phyloP scores from a whole-genome alignment of 2,888 invertebrate genomes.

The Philereme vetulata region DNA sequence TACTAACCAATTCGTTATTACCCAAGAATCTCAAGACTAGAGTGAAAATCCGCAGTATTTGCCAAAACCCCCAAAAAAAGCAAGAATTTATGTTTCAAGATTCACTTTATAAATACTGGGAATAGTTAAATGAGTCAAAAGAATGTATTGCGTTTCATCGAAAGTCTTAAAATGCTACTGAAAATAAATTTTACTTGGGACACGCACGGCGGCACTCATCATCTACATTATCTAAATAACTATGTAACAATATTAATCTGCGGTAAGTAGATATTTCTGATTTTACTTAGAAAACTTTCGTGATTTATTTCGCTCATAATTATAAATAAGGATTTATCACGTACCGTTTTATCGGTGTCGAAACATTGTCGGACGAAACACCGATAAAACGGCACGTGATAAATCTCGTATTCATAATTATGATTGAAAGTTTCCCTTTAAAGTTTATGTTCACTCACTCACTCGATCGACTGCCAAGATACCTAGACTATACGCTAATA shows the following conservation, averaged over 20 bases:
- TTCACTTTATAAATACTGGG: conserved; percentile 19
- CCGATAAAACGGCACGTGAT: too few species aligned
- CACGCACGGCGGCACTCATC: conserved; percentile 18
- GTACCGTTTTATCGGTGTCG: too few species aligned
- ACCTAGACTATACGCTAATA: too few species aligned
- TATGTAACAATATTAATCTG: neutral
- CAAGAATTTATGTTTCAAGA: conserved; percentile 6
- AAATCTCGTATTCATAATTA: too few species aligned
- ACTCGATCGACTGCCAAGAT: too few species aligned
- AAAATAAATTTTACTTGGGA: conserved; percentile 32
- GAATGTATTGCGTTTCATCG: conserved; percentile 32
- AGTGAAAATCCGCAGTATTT: too few species aligned
- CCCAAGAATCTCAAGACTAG: conserved; percentile 4
- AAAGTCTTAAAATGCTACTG: conserved; percentile 27
- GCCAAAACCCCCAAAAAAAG: too few species aligned
- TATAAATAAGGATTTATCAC: too few species aligned
- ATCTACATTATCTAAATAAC: conserved; percentile 19
- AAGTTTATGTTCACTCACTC: too few species aligned
- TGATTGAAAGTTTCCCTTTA: too few species aligned
- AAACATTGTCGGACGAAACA: too few species aligned
- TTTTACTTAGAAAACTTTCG: neutral
- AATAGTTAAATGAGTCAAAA: conserved; percentile 32
- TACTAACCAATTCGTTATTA: conserved; percentile 26
- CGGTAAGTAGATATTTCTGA: conserved; percentile 1
- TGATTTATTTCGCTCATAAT: too few species aligned